phyloP scores from a whole-genome alignment of 2,113 vertebrate genomes.

The Capreolus pygargus region DNA sequence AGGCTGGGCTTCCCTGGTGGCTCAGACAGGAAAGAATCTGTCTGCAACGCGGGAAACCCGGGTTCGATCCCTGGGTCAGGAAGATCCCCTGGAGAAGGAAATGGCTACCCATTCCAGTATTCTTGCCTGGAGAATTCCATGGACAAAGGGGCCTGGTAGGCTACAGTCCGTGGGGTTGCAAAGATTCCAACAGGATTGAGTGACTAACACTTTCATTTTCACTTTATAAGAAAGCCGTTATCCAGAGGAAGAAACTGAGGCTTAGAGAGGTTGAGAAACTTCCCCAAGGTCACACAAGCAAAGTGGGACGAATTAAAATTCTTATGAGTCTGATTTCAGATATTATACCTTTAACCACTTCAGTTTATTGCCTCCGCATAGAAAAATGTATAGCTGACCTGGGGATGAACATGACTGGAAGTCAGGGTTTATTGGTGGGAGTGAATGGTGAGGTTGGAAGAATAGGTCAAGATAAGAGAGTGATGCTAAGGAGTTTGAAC shows the following conservation, averaged over 20 bases:
- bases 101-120: background rate
- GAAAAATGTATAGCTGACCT: background rate
- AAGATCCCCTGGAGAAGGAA: background rate
- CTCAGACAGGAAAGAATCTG: background rate
- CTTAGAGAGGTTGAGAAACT: background rate
- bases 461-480: background rate
- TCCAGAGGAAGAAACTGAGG: background rate
- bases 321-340: background rate
- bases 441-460: background rate
- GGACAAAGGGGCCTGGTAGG: background rate
- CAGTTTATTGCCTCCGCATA: background rate
- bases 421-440: background rate
- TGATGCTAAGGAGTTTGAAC: background rate
- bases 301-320: background rate
- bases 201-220: background rate
- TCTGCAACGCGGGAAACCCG: fast-evolving
- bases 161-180: background rate
- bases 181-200: background rate
- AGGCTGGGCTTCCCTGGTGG: background rate
- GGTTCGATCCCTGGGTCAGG: background rate
- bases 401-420: background rate
- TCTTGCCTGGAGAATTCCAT: background rate
- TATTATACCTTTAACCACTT: background rate
- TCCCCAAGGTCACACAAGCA: background rate
- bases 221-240: background rate